Evolutionary conservation across 2,888 invertebrate species (phyloP).

Genomic region (Drosophila affinis): DNA sequence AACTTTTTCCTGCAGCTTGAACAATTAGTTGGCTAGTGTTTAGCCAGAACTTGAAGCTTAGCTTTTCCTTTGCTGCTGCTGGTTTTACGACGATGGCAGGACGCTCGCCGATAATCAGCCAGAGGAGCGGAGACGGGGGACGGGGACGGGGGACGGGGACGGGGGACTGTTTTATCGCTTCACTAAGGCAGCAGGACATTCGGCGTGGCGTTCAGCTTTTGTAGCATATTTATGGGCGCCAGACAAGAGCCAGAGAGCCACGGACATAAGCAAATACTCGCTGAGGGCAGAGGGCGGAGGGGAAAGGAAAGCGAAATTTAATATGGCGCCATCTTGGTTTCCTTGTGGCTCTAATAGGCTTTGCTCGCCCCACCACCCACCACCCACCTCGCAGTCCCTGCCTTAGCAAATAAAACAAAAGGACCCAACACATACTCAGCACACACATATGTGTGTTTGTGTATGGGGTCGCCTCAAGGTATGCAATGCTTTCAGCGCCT

Average conservation of each 20-base stretch:
- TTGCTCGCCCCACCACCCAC: slow-evolving; percentile 22
- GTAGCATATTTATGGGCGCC: slow-evolving; percentile 55
- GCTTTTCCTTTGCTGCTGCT: slow-evolving; percentile 1
- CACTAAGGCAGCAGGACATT: slow-evolving; percentile 28
- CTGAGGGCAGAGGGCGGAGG: slow-evolving; percentile 1
- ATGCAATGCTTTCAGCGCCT: slow-evolving; percentile 45
- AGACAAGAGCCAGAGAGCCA: slow-evolving; percentile 15
- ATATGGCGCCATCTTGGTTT: slow-evolving; percentile 65
- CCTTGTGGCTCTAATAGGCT: slow-evolving; percentile 58
- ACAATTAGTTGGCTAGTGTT: slow-evolving; percentile 37
- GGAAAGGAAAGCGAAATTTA: slow-evolving; percentile 59
- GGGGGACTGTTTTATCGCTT: slow-evolving; percentile 35
- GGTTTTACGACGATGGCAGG: slow-evolving; percentile 16
- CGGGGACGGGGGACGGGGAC: not conserved
- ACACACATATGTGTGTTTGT: slow-evolving; percentile 12
- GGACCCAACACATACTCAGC: slow-evolving; percentile 18
- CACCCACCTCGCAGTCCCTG: not conserved
- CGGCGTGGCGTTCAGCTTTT: slow-evolving; percentile 19
- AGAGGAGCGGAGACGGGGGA: not conserved
- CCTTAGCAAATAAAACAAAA: slow-evolving; percentile 57
- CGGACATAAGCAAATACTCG: slow-evolving; percentile 50
- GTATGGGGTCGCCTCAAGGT: slow-evolving; percentile 29
- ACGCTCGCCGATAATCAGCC: slow-evolving; percentile 28
- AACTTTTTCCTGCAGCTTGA: slow-evolving; percentile 9
- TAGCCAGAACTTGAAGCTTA: not conserved